A percentile compares a stretch with the other conserved stretches of the same genome.
Conservation (phyloP, 2,888 invertebrate genomes). For the Heliconius sara region DNA sequence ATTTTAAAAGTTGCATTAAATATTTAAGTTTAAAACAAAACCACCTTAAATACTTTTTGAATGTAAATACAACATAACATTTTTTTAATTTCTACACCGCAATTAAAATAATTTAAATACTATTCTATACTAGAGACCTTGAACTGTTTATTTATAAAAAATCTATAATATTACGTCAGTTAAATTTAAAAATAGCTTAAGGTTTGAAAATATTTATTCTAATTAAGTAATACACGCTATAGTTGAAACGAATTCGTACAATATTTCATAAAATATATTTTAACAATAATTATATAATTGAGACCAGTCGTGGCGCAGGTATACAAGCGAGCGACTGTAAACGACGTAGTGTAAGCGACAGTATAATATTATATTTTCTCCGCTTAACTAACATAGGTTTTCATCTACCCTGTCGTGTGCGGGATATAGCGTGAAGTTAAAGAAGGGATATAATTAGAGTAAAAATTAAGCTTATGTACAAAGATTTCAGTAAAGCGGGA, state of each 20-base stretch:
- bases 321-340: no score
- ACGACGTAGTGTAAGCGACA: no score
- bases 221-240: not conserved
- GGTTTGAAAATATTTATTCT: not conserved
- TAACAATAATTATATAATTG: not conserved
- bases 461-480: not conserved
- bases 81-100: not conserved
- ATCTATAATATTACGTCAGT: not conserved
- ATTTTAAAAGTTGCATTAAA: no score
- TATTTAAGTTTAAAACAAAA: not conserved
- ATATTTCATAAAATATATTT: not conserved
- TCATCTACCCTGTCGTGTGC: no score
- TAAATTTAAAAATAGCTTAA: not conserved
- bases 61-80: not conserved
- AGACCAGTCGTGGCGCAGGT: no score
- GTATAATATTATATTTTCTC: no score
- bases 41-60: not conserved
- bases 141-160: slow-evolving; percentile 1
- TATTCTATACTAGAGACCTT: not conserved
- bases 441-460: not conserved
- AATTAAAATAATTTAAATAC: not conserved
- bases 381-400: no score
- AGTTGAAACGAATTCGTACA: not conserved
- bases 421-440: no score
- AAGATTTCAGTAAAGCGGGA: not conserved